Base-by-base conservation (phyloP, 2,113 vertebrate species). In the Gasterosteus nipponicus region DNA sequence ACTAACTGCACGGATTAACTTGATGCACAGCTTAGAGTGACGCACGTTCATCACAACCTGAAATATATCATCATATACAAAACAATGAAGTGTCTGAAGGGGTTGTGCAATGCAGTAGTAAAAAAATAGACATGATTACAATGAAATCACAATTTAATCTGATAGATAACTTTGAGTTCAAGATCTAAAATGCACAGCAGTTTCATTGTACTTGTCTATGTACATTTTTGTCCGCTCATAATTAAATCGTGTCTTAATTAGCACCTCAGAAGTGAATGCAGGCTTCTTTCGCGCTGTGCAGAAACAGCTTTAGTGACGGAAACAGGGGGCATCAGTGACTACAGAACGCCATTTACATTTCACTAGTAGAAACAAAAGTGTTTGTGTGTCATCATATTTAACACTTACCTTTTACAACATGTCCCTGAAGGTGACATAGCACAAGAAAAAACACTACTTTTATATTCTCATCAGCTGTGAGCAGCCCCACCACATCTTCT, bases 1-100 rank as follows among this genome's bases (percentile, higher is more conserved):
- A 7, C 29, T 29, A 35, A 73, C 68, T 65, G 53, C 78, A 54
- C 19, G 31, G 54, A 69, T 72, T 72, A 61, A 66, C 73, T 35
- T 18, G 35, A 75, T 59, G 65, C n/a, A 62, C 1, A 56, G 61
- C 72, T 75, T 19, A 78, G 42, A 60, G 7, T 62, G 12, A 51
- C 64, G 33, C 42, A 10, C 10, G 60, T 47, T 39, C 11, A 22
- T 19, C 16, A 15, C 15, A 10, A 9, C n/a, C 12, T 53, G 67
- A 61, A 73, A 59, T 39, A 62, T 38, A 51, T 85, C 46, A 44
- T 53, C 16, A 7, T 73, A 51, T 53, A 59, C 58, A 42, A 41
- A 14, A 61, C 72, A 72, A 68, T 10, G 68, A 57, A 62, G 10
- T n/a, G n/a, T 58, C 33, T 33, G 3, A 54, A 8, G 18, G 10